Evolutionary conservation across 2,888 invertebrate genomes (phyloP), one percentile per base, ranked within the genome.

Genomic region (Tineola bisselliella): DNA sequence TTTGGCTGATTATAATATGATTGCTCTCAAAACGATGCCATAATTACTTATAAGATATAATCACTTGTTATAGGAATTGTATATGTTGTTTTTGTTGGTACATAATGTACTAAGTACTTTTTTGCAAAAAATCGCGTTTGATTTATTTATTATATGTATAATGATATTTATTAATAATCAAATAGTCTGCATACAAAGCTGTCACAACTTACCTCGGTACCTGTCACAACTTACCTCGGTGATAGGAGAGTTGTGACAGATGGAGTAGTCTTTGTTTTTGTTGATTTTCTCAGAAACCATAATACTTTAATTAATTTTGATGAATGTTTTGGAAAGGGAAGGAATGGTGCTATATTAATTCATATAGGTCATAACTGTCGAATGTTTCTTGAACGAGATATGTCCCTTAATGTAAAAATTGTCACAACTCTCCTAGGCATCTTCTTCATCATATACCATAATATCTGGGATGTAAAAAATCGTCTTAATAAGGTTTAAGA

Each of bases 191-290:
- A 57, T 57, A 57, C 31, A 25, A 6, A 61, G 6, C 0, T 61
- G 54, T 54, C 54, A 54, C 54, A 61, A 61, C 61, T 61, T 44
- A 61, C 57, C 61, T 61, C 31, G 58, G 56, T 31, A 54, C 30
- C 58, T 58, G 61, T 61, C 61, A 61, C 61, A 61, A 61, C 61
- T 61, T 61, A 61, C 61, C 61, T 61, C 25, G 61, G 48, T 61
- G 38, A 33, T 57, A 61, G 61, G 58, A 61, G 61, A 58, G 61
- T 61, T 61, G 61, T 61, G 61, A 61, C 61, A 61, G 0, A 11
- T 19, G 56, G 4, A 54, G 33, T 61, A 56, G n/a, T 38, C 57
- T 61, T 25, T 25, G 58, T 61, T 59, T 31, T 56, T 19, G 61
- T 56, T 5, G 56, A 61, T 59, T 59, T 59, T 59, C 31, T 48